Evolutionary conservation across 2,797 vertebrate genomes (phyloP).

Genomic region (Avahi laniger): DNA sequence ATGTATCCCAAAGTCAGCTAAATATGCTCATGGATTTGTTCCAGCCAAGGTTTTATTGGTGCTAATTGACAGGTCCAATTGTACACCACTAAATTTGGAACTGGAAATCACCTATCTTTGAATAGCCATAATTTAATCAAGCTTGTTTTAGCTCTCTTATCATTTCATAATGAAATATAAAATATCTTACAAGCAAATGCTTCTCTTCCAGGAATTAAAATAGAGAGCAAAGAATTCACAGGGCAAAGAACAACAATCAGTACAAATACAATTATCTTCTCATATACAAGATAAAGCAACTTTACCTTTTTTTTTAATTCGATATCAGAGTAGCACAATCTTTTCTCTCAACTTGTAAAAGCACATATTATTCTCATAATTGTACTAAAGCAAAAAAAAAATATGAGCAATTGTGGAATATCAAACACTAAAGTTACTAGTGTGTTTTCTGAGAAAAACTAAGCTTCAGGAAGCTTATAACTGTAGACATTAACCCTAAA

Average conservation of each 20-base stretch:
- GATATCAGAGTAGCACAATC: neutral
- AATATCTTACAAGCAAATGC: slow-evolving; percentile 54
- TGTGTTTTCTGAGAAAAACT: neutral
- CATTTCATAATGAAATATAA: slow-evolving; percentile 71
- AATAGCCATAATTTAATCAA: slow-evolving; percentile 56
- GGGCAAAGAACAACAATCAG: slow-evolving; percentile 34
- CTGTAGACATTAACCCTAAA: neutral
- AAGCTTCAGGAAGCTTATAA: neutral
- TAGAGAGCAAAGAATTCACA: slow-evolving; percentile 49
- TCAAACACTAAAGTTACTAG: neutral
- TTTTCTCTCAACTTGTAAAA: neutral
- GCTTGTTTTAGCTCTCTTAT: slow-evolving; percentile 31
- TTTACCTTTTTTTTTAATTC: neutral
- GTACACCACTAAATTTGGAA: slow-evolving; percentile 64
- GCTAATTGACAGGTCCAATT: slow-evolving; percentile 63
- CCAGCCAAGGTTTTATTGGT: slow-evolving; percentile 22
- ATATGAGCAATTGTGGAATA: neutral
- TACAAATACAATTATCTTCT: slow-evolving; percentile 52
- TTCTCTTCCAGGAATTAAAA: slow-evolving; percentile 63
- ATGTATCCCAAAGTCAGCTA: neutral
- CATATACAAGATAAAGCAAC: neutral
- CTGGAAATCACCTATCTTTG: slow-evolving; percentile 51
- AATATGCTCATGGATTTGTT: neutral
- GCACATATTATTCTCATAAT: neutral
- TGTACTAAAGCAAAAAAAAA: neutral